Evolutionary conservation across 2,113 vertebrate species (phyloP).

Genomic region (Phainopepla nitens): DNA sequence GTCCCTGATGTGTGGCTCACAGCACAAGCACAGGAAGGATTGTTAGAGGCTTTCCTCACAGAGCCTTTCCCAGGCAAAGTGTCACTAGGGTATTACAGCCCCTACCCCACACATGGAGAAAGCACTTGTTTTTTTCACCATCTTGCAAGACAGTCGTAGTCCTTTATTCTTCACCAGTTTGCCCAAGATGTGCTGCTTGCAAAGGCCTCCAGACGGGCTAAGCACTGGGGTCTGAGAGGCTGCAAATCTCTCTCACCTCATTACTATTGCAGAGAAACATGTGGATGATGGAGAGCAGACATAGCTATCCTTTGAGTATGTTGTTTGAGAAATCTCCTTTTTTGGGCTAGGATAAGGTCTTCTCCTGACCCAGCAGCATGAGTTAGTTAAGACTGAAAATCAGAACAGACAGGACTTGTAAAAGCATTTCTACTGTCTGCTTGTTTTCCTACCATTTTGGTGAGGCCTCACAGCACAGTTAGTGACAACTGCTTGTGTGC

Average conservation of each 20-base stretch:
- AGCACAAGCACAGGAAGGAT: not conserved
- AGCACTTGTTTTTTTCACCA: not conserved
- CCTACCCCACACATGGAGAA: not conserved
- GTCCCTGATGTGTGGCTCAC: not conserved
- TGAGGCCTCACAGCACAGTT: not conserved
- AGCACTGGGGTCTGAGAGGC: not conserved
- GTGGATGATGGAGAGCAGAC: slow-evolving; percentile 24
- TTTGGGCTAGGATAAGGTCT: not conserved
- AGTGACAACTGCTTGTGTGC: not conserved
- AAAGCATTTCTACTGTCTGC: not conserved
- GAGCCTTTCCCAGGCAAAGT: not conserved
- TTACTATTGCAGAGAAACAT: not conserved
- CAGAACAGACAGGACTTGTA: not conserved
- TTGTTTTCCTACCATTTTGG: not conserved
- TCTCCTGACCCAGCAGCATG: not conserved
- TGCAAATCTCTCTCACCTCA: slow-evolving; percentile 46
- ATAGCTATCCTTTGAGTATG: not conserved
- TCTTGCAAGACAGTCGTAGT: not conserved
- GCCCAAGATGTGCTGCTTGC: not conserved
- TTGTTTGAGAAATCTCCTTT: slow-evolving; percentile 29
- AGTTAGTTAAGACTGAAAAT: not conserved
- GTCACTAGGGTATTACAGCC: not conserved
- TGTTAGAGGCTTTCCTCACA: not conserved
- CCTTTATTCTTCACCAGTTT: not conserved
- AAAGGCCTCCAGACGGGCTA: not conserved